These are phyloP conservation scores for Drosophila truncata DNA, from an alignment of 1,140 invertebrate genomes.

Conservation along the genomic window DNA sequence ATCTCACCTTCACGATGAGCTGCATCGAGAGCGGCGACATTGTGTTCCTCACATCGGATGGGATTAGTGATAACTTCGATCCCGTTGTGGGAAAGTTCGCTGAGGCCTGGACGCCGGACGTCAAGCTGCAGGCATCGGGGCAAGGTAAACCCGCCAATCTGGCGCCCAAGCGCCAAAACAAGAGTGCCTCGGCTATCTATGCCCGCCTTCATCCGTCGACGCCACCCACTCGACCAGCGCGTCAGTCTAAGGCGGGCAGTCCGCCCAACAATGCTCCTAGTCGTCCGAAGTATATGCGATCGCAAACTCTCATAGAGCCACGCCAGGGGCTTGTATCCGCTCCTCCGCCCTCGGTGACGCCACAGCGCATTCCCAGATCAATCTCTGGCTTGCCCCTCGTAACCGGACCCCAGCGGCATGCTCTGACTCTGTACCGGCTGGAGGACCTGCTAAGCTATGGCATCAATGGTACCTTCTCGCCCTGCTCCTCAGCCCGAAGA, in stretches of 20 bases:
- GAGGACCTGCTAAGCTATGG: constrained; percentile 92
- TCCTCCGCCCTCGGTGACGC: constrained; percentile 49
- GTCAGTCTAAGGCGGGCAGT: constrained; percentile 60
- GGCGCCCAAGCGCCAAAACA: constrained; percentile 82
- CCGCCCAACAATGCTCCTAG: constrained; percentile 62
- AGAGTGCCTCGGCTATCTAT: constrained; percentile 81
- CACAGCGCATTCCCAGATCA: constrained; percentile 84
- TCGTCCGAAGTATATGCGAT: constrained; percentile 85
- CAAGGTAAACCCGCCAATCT: constrained; percentile 30
- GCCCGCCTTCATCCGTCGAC: constrained; percentile 68
- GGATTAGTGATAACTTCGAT: constrained; percentile 97
- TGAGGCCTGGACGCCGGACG: constrained; percentile 81
- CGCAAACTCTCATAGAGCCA: constrained; percentile 86
- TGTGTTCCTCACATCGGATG: constrained; percentile 95
- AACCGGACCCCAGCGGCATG: constrained; percentile 92
- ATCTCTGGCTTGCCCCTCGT: constrained; percentile 89
- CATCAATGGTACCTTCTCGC: constrained; percentile 88
- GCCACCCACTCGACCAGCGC: constrained; percentile 60
- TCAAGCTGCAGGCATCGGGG: constrained; percentile 62
- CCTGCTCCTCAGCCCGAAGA: constrained; percentile 87
- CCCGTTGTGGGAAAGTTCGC: constrained; percentile 97
- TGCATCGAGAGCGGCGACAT: constrained; percentile 93
- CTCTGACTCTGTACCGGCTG: constrained; percentile 91
- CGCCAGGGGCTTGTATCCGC: constrained; percentile 48
- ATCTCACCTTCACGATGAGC: constrained; percentile 95